A percentile compares a stretch with the other conserved stretches of the same genome.
Conservation (phyloP, 2,113 vertebrate genomes). For the Gymnarchus niloticus region DNA sequence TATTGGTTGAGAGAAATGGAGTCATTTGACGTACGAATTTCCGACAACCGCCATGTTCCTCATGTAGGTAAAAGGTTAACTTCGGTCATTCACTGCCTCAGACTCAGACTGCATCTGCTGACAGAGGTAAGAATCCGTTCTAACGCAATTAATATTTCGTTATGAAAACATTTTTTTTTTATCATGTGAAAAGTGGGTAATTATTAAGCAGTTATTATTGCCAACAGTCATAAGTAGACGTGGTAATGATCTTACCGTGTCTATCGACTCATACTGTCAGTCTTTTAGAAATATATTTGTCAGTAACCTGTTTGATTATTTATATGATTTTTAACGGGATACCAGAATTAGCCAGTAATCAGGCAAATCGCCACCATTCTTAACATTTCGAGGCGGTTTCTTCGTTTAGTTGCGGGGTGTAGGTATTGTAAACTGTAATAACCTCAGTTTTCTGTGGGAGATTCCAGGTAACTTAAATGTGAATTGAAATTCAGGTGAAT, state of each 20-base stretch:
- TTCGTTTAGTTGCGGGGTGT: not conserved
- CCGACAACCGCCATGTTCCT: slow-evolving; percentile 39
- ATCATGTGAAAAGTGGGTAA: not conserved
- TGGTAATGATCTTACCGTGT: not conserved
- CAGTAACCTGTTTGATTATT: not conserved
- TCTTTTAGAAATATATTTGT: not conserved
- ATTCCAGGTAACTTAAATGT: not conserved
- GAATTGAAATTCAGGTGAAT: too few relatives aligned
- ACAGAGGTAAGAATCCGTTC: slow-evolving; percentile 44
- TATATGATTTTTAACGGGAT: not conserved
- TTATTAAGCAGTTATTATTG: not conserved
- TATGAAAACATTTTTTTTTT: not conserved
- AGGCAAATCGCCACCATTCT: not conserved
- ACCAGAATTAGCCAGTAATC: not conserved
- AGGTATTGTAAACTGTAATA: not conserved
- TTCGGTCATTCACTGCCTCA: slow-evolving; percentile 54
- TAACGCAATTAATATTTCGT: slow-evolving; percentile 8
- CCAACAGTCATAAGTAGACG: not conserved
- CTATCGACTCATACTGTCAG: not conserved
- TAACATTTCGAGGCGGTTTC: not conserved
- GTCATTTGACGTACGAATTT: slow-evolving; percentile 63
- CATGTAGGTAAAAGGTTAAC: slow-evolving; percentile 57
- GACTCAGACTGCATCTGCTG: not conserved
- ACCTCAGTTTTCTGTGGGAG: not conserved
- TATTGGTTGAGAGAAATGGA: slow-evolving; percentile 66